Evolutionary conservation across 2,797 vertebrate genomes (phyloP), one percentile per base, ranked within the genome.

Genomic region (Salmo trutta): DNA sequence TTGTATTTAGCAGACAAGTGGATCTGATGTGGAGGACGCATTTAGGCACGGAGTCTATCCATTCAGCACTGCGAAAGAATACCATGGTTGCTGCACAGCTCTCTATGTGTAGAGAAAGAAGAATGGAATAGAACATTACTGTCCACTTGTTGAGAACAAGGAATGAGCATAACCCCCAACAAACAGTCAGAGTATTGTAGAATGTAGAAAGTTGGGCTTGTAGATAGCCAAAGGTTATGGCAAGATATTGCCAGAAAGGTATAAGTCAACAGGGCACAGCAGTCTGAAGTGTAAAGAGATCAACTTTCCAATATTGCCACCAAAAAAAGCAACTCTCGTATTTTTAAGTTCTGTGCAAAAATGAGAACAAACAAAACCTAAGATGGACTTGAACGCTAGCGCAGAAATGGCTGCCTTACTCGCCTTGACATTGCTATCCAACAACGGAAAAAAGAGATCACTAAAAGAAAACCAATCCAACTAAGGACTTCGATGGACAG

Each of bases 231-330:
- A 29, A 17, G 70, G 21, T 3, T 47, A 47, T 5, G 47, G 41
- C 71, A 68, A 33, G 66, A 19, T 33, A 68, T 68, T 73, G 53
- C 15, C 71, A 33, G 33, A 33, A n/a, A 73, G 16, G 66, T 16
- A 68, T 68, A 33, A 17, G 6, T 36, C 66, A 33, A 3, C 17
- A n/a, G 5, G 16, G 1, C 17, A 15, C 7, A 27, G 53, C 27
- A 4, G 17, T n/a, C 8, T 17, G 41, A 47, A 47, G 10, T 0
- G 3, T 14, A 56, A 33, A 54, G 24, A 7, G 8, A 56, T 16
- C 24, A 56, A 17, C 27, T 17, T 68, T 68, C 31, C 27, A 73
- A 54, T 29, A 29, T 73, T 73, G 71, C 27, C 52, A 56, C 47
- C 41, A 5, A 59, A 12, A 8, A 24, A 62, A 62, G n/a, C n/a